Conservation (phyloP, 2,888 invertebrate species). For the Zhengitettix transpicula region DNA sequence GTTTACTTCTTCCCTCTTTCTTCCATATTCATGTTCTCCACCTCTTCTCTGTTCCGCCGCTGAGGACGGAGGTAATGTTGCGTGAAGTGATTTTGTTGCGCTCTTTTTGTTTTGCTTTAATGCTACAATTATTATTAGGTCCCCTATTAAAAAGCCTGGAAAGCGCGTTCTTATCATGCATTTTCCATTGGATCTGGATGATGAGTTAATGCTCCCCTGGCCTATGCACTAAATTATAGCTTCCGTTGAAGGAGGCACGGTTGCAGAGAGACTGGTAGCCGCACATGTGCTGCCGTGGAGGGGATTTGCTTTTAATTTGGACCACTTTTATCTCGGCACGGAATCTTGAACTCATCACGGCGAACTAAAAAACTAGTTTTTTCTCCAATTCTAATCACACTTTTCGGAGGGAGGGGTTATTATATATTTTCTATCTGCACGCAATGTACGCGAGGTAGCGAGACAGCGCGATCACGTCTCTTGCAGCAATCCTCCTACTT, state of each 20-base stretch:
- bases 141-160: slow-evolving; percentile 1
- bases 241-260: slow-evolving; percentile 3
- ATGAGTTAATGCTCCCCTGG: slow-evolving; percentile 5
- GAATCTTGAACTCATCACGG: slow-evolving; percentile 7
- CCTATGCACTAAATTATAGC: slow-evolving; percentile 6
- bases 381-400: slow-evolving; percentile 6
- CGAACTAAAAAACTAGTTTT: slow-evolving; percentile 1
- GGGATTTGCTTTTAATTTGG: slow-evolving; percentile 9
- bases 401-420: background rate
- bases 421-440: too few relatives aligned
- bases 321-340: slow-evolving; percentile 10
- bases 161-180: slow-evolving; percentile 5
- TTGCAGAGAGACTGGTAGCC: background rate
- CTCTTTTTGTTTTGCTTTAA: background rate
- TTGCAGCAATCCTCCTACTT: too few relatives aligned
- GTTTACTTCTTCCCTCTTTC: too few relatives aligned
- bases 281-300: background rate
- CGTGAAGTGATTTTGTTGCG: slow-evolving; percentile 4
- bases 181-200: slow-evolving; percentile 7
- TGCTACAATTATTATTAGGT: slow-evolving; percentile 6
- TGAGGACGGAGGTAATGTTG: background rate
- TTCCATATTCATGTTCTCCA: too few relatives aligned
- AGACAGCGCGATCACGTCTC: too few relatives aligned
- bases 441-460: too few relatives aligned
- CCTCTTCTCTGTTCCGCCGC: too few relatives aligned